phyloP scores from a whole-genome alignment of 2,888 invertebrate genomes.

The Dexiosoma caninum region DNA sequence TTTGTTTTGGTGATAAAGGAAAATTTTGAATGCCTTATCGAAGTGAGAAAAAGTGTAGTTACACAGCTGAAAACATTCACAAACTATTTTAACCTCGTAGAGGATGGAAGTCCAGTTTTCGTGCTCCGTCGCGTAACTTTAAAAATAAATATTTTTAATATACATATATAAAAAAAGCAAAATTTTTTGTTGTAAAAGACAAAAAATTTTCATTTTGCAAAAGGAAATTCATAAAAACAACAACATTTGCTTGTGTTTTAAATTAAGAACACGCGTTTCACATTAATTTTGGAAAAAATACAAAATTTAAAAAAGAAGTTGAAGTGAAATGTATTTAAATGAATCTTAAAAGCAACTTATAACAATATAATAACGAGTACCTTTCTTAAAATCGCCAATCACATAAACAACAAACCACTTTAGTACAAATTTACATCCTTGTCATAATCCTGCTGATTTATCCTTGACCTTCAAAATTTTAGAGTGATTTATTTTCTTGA shows the following conservation, averaged over 20 bases:
- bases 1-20: slow-evolving; percentile 71
- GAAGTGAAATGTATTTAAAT: slow-evolving; percentile 54
- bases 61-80: slow-evolving; percentile 70
- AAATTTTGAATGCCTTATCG: slow-evolving; percentile 67
- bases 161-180: slow-evolving; percentile 36
- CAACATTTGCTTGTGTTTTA: slow-evolving; percentile 37
- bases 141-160: slow-evolving; percentile 38
- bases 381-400: slow-evolving; percentile 25
- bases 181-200: slow-evolving; percentile 49
- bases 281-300: background rate
- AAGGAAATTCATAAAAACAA: slow-evolving; percentile 24
- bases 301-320: slow-evolving; percentile 16
- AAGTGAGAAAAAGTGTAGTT: slow-evolving; percentile 73
- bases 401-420: slow-evolving; percentile 14
- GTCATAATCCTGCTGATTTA: slow-evolving; percentile 31
- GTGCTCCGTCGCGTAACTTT: slow-evolving; percentile 60
- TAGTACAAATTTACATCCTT: slow-evolving; percentile 60
- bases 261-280: slow-evolving; percentile 24
- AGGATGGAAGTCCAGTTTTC: slow-evolving; percentile 72
- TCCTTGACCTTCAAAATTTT: slow-evolving; percentile 64
- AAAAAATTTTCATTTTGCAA: slow-evolving; percentile 28
- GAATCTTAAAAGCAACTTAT: slow-evolving; percentile 8
- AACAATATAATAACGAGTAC: slow-evolving; percentile 41
- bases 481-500: too few relatives aligned
- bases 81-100: slow-evolving; percentile 73